Evolutionary conservation across 2,113 vertebrate species (phyloP).

Genomic region (Gallinago undulata): DNA sequence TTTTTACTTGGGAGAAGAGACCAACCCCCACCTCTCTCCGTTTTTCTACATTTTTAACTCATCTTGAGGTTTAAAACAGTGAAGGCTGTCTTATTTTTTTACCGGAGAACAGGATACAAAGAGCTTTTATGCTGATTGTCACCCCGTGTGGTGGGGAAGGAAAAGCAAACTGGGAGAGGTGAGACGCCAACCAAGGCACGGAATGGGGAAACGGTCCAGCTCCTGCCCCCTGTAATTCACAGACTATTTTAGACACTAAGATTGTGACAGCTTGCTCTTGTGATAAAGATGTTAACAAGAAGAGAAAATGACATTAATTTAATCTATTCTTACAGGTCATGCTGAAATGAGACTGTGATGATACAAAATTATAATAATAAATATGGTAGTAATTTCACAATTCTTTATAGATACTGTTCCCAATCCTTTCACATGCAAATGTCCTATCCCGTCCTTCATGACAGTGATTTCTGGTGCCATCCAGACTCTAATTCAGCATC

Average conservation of each 20-base stretch:
- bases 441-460: conserved; percentile 67
- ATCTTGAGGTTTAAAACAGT: conserved; percentile 6
- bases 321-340: conserved; percentile 83
- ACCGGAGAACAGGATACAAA: background rate
- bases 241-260: conserved; percentile 73
- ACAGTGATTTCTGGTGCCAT: conserved; percentile 77
- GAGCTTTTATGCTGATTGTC: conserved; percentile 63
- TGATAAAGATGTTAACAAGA: conserved; percentile 85
- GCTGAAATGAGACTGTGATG: conserved; percentile 80
- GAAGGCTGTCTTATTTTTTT: conserved; percentile 11
- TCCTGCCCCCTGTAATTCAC: conserved; percentile 65
- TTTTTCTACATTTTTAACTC: background rate
- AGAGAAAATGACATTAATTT: conserved; percentile 84
- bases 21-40: background rate
- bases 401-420: conserved; percentile 77
- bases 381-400: conserved; percentile 81
- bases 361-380: conserved; percentile 85
- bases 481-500: conserved; percentile 70
- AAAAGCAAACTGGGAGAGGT: background rate
- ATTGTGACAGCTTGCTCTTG: conserved; percentile 82
- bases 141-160: conserved; percentile 47
- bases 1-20: background rate
- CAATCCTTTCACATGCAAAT: conserved; percentile 81
- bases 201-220: conserved; percentile 61
- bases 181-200: conserved; percentile 37